Evolutionary conservation across 1,140 invertebrate genomes (phyloP), one percentile per base, ranked within the genome.

Genomic region (Harpegnathos saltator): DNA sequence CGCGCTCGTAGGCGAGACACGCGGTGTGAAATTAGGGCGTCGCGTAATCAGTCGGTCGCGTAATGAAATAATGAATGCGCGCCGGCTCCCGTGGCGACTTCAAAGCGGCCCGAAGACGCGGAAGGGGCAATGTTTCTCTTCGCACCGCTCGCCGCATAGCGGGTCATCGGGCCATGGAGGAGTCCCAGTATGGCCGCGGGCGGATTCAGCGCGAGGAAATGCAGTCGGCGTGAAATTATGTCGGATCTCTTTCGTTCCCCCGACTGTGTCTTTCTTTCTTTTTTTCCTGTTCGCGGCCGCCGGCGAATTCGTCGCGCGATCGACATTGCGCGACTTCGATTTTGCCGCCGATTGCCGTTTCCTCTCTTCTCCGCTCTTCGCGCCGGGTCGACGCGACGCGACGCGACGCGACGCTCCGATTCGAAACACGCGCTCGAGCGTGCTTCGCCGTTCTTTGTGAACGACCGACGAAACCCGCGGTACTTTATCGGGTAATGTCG

Each of bases 151-250:
- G 63, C 66, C 71, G 61, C 63, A 48, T 71, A 85, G 71, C 78
- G 73, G 81, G 75, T 89, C 81, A 89, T 89, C 78, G 65, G 84
- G 87, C 81, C 81, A 89, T 89, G 58, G 52, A 11, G 81, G 71
- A 86, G 89, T 84, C 75, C 33, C 63, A 88, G 81, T 69, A 89
- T 85, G 84, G 85, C 81, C 69, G 33, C 50, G 84, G 89, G 69
- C 74, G 89, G 90, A 92, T 91, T 92, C 77, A 92, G 91, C 84
- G 88, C 91, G 89, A 90, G 83, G 82, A 90, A 91, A 90, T 90
- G 87, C 89, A 90, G 91, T 90, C 84, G 86, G 89, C 91, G 89
- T 91, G 91, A 92, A 91, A 89, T 90, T 81, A 83, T 44, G 11
- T 89, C 29, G 29, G 73, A 72, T 77, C 85, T 87, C 15, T 29